A percentile compares a stretch with the other conserved stretches of the same genome.
Conservation (phyloP, 2,113 vertebrate genomes). For the Meriones unguiculatus region DNA sequence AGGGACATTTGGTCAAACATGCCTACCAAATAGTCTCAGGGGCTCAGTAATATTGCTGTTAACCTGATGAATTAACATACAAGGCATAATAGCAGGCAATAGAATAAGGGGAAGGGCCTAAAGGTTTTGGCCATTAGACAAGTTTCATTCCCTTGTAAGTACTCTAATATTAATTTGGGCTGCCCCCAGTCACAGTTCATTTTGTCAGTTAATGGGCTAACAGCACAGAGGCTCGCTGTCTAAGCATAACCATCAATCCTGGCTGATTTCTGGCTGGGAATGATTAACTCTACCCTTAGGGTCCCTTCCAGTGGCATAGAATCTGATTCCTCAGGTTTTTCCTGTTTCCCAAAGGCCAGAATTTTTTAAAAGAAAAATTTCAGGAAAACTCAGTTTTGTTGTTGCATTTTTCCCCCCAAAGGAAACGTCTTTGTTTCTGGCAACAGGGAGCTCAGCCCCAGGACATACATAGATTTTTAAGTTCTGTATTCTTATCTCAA, state of each 20-base stretch:
- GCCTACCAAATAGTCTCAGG: background rate
- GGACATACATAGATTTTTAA: background rate
- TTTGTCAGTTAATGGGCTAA: background rate
- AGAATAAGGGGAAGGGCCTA: background rate
- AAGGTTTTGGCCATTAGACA: background rate
- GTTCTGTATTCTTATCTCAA: background rate
- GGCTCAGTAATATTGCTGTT: background rate
- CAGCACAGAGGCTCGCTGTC: background rate
- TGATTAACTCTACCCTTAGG: background rate
- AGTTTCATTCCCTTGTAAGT: background rate
- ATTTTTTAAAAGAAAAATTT: background rate
- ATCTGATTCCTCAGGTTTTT: background rate
- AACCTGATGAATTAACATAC: background rate
- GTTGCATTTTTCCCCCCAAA: background rate
- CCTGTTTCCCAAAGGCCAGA: background rate
- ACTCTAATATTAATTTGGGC: background rate
- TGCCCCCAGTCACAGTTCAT: background rate
- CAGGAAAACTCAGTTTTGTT: background rate
- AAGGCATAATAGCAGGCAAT: background rate
- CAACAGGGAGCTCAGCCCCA: background rate
- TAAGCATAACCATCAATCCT: background rate
- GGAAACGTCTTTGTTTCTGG: background rate
- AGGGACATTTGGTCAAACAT: background rate
- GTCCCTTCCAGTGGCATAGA: background rate
- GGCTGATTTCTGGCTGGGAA: background rate